Base-by-base conservation (phyloP, 2,113 vertebrate species). In the Plectropomus leopardus region DNA sequence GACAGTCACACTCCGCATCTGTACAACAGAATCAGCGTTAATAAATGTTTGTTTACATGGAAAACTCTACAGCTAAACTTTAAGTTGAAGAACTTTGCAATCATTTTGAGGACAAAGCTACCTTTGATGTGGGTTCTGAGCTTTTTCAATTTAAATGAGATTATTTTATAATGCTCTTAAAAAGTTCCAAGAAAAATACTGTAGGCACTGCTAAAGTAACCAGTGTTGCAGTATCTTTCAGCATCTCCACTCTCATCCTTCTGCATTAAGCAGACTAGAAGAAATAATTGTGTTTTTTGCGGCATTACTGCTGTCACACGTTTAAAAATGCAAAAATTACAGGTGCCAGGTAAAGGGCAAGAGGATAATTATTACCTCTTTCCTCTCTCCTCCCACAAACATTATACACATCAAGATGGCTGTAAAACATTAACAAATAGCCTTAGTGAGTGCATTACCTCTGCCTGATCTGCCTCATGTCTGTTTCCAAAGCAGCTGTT, bases 401-500 rank as follows among this genome's bases (percentile, higher is more conserved):
- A 63, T 80, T 79, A 78, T 30, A 78, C 83, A 82, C 74, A 87
- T 87, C 63, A 82, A 66, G 60, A 86, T 76, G 57, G 64, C 84
- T 78, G 81, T 88, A 87, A 89, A 85, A 85, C 66, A 73, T 76
- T 60, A 78, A 82, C 81, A 74, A 84, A 82, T 67, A 78, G 68
- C 51, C 78, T 87, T 42, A 32, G 84, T 72, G 60, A 87, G 58
- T 57, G 72, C 50, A 69, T 78, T 86, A 81, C 72, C 69, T 75
- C 53, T 63, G 75, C 68, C 61, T 88, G 80, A 89, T 88, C 80
- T 83, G 72, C 88, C 66, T 67, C 40, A 53, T 65, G 69, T 70
- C 81, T 81, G 67, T 86, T 89, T 88, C 58, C 28, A 85, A 61
- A 78, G 76, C 87, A 90, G 83, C 87, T 88, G 82, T 54, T 75